These are phyloP conservation scores for Lagocephalus sceleratus DNA, from an alignment of 2,797 vertebrate species.

Conservation along the genomic window DNA sequence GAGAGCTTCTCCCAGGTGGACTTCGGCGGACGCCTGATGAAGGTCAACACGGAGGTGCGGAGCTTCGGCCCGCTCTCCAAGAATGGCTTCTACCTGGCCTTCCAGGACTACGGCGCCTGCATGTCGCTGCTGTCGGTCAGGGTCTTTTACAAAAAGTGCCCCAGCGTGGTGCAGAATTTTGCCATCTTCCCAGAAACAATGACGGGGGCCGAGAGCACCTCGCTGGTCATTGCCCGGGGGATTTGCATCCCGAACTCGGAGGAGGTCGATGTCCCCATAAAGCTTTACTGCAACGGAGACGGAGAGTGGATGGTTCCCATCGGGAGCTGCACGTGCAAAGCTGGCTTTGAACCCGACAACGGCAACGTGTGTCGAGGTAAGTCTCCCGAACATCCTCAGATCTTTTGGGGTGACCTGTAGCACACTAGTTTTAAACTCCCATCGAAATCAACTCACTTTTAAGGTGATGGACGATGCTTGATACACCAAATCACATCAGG, in stretches of 20 bases:
- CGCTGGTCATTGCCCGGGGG: constrained; percentile 91
- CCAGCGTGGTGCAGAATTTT: constrained; percentile 96
- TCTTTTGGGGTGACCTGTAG: neutral
- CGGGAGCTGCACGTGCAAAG: constrained; percentile 94
- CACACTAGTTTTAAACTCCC: neutral
- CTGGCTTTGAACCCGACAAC: constrained; percentile 94
- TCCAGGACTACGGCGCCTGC: constrained; percentile 97
- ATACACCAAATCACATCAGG: constrained; percentile 25
- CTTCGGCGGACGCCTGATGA: constrained; percentile 95
- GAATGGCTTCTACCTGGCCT: constrained; percentile 95
- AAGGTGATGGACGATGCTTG: constrained; percentile 20
- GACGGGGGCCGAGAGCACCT: constrained; percentile 97
- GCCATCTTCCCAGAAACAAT: constrained; percentile 96
- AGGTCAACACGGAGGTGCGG: constrained; percentile 96
- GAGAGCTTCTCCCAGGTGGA: constrained; percentile 99
- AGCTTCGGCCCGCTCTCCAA: constrained; percentile 94
- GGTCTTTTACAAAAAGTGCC: constrained; percentile 98
- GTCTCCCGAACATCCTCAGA: constrained; percentile 15
- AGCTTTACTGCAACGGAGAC: constrained; percentile 97
- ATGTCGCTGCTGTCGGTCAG: constrained; percentile 97
- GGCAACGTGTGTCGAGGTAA: constrained; percentile 92
- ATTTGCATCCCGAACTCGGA: constrained; percentile 93
- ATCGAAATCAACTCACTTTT: constrained; percentile 8
- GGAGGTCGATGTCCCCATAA: constrained; percentile 95
- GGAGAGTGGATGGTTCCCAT: constrained; percentile 99